Base-by-base conservation (phyloP, 1,140 invertebrate genomes). In the Drosophila busckii region DNA sequence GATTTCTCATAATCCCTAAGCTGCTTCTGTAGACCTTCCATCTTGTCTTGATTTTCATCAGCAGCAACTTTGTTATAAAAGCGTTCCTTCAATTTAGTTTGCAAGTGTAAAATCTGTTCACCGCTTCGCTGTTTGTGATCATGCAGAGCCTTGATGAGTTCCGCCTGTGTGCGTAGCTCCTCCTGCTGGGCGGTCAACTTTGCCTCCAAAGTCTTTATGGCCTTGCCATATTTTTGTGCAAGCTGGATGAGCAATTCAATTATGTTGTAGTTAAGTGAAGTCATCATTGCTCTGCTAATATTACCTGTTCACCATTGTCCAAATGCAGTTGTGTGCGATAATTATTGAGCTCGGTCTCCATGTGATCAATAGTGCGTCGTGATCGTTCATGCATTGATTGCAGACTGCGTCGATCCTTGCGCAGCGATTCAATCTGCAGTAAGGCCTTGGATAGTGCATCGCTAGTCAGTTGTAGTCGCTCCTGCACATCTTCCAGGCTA, bases 331-430 rank as follows among this genome's bases (percentile, higher is more conserved):
- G 70, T n/a, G 46, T 40, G 1, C 82, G 68, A 58, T 71, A 86
- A 20, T 19, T 63, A 12, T 62, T 40, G 1, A 86, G 53, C 49
- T 87, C 84, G 10, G 37, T 12, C 40, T 86, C 80, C 55, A 86
- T 49, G 35, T 66, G 68, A 1, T 60, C 44, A 23, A 87, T 87
- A 2, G 71, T 84, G 7, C 31, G 29, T 8, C 70, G 41, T 3
- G 69, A 75, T 28, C 25, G 75, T 7, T 68, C 53, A 15, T 73
- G 66, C 5, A 83, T 48, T 2, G 19, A 5, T 0, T 38, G 29
- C 2, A 78, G 35, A 23, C 53, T 54, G 0, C 28, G 32, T 1
- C 63, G 69, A 22, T 86, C 84, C 49, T 78, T 26, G 6, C 46
- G 50, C 4, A 85, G 34, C 2, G 8, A 15, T 4, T 70, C 54